Percentiles rank a stretch among this genome's conserved stretches.
phyloP scores from a whole-genome alignment of 2,113 vertebrate species.

The Arothron firmamentum region DNA sequence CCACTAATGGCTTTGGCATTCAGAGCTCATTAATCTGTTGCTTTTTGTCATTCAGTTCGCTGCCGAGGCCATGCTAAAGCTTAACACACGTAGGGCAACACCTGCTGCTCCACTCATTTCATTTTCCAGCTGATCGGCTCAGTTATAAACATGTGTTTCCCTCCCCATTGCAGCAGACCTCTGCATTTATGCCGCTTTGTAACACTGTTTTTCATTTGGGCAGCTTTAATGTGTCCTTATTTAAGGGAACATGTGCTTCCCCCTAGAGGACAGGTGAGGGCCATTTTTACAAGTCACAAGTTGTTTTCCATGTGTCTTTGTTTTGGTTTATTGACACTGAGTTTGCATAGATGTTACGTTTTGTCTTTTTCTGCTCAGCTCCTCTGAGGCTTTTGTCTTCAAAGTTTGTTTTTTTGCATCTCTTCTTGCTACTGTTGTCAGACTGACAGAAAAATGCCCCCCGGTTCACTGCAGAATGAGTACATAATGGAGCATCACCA shows the following conservation, averaged over 20 bases:
- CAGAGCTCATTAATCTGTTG: conserved; percentile 39
- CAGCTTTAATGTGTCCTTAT: too few species aligned
- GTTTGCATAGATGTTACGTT: conserved; percentile 7
- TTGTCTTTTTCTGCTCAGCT: conserved; percentile 3
- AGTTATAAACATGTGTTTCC: neutral
- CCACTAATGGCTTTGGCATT: conserved; percentile 38
- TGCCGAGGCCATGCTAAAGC: conserved; percentile 12
- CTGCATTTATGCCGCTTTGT: neutral
- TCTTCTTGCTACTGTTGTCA: neutral
- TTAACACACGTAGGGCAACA: conserved; percentile 7
- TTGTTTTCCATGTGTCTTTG: too few species aligned
- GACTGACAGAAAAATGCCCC: too few species aligned
- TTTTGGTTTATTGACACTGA: too few species aligned
- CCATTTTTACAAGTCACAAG: too few species aligned
- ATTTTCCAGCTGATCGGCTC: conserved; percentile 24
- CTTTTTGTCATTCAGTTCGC: conserved; percentile 32
- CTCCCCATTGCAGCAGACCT: neutral
- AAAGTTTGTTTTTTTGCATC: conserved; percentile 13
- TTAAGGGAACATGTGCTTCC: too few species aligned
- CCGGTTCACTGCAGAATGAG: neutral
- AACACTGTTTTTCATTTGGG: neutral
- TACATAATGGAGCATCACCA: neutral
- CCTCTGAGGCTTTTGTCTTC: conserved; percentile 3
- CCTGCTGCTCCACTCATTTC: conserved; percentile 15
- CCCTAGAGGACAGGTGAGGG: neutral